Evolutionary conservation across 2,797 vertebrate genomes (phyloP).

Genomic region (Myotis planiceps): DNA sequence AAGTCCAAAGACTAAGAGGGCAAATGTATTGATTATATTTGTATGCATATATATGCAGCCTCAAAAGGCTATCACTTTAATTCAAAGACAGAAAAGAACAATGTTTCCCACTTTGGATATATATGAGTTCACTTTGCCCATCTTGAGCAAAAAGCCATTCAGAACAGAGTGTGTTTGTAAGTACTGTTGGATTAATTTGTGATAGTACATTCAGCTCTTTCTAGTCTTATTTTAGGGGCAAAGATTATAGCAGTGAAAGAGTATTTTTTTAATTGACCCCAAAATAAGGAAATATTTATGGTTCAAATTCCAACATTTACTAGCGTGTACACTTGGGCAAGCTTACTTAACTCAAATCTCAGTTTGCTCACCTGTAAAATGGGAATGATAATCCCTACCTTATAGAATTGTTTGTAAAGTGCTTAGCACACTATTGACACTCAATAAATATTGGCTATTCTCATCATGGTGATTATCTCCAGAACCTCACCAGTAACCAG

Average conservation of each 20-base stretch:
- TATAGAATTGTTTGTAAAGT: not conserved
- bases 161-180: not conserved
- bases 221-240: not conserved
- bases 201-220: not conserved
- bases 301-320: not conserved
- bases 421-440: not conserved
- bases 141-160: not conserved
- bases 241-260: not conserved
- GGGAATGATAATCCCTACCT: not conserved
- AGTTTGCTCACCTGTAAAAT: not conserved
- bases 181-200: not conserved
- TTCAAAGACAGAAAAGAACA: not conserved
- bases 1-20: not conserved
- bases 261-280: not conserved
- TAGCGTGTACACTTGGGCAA: not conserved
- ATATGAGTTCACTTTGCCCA: not conserved
- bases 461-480: not conserved
- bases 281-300: not conserved
- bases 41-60: not conserved
- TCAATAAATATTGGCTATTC: not conserved
- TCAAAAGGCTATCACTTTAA: conserved; percentile 12
- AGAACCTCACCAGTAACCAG: not conserved
- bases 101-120: not conserved
- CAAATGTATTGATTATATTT: conserved; percentile 24
- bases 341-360: not conserved